Evolutionary conservation across 2,888 invertebrate genomes (phyloP), one percentile per base, ranked within the genome.

Genomic region (Bellardia bayeri): DNA sequence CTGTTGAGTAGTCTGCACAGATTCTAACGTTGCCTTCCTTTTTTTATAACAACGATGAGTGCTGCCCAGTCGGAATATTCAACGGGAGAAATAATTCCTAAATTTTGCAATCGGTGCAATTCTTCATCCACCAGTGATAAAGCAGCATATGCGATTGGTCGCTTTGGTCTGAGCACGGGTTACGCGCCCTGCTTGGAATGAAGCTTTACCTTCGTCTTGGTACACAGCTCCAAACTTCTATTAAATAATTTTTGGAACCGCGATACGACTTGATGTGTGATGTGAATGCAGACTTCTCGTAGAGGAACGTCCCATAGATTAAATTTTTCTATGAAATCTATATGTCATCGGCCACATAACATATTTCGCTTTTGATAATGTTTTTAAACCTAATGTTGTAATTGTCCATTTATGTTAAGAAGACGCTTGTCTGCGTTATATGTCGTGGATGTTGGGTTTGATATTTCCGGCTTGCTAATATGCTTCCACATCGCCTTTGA

Each of bases 1-100:
- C 89, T 2, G 89, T 88, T 13, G 89, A 88, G 72, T 84, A 88
- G 75, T 89, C 88, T 49, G 72, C 89, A 56, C 89, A 71, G 74
- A 14, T 87, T 66, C 23, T 87, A 49, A 9, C 58, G 56, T 13
- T 85, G 86, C 8, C 75, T 72, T 58, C 45, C 6, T 75, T 45
- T 56, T 88, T 89, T 33, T 56, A 87, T 82, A 23, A 76, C 78
- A 14, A 89, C 88, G 51, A 89, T 87, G 2, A 87, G 88, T 63
- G 89, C 85, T 51, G 88, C 80, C 86, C 88, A 89, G 37, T 88
- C 75, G 13, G 86, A 89, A 42, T 42, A 89, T 72, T 86, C 76
- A 13, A 89, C 78, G 37, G 84, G 79, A 13, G 71, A 63, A 45
- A 89, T 88, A 16, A 88, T 79, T 14, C 83, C 78, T 13, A 54